Evolutionary conservation across 1,140 invertebrate genomes (phyloP).

Genomic region (Drosophila lacertosa): DNA sequence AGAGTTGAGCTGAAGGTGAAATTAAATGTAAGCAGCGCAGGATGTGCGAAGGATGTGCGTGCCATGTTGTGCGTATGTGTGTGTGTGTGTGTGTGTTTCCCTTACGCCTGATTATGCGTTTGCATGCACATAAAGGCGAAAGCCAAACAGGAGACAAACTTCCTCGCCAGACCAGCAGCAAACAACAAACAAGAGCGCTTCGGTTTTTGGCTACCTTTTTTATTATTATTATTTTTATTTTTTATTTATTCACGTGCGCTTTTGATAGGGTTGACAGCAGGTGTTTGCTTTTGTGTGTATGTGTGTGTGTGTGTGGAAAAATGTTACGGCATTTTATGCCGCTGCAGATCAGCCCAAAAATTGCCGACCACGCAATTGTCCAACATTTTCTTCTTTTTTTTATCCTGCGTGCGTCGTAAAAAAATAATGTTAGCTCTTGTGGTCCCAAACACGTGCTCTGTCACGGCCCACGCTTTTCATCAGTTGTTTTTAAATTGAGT

Average conservation of each 20-base stretch:
- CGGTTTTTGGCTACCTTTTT: conserved; percentile 56
- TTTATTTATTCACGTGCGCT: conserved; percentile 72
- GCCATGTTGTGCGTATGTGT: conserved; percentile 19
- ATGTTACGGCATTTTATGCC: conserved; percentile 71
- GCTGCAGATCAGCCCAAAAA: conserved; percentile 65
- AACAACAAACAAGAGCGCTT: conserved; percentile 17
- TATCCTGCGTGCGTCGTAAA: conserved; percentile 71
- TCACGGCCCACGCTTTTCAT: neutral
- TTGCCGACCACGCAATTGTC: conserved; percentile 29
- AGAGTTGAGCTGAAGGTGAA: conserved; percentile 63
- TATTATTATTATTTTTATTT: conserved; percentile 52
- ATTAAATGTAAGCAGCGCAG: conserved; percentile 76
- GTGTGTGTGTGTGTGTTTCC: conserved; percentile 35
- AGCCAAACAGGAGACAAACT: conserved; percentile 78
- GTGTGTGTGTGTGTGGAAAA: conserved; percentile 42
- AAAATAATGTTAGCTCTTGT: conserved; percentile 50
- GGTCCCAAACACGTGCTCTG: neutral
- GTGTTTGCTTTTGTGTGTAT: conserved; percentile 46
- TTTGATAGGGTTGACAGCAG: conserved; percentile 70
- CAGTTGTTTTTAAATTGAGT: neutral
- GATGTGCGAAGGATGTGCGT: conserved; percentile 50
- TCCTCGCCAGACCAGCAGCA: conserved; percentile 41
- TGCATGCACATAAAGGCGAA: conserved; percentile 79
- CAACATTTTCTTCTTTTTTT: too few relatives aligned
- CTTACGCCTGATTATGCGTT: conserved; percentile 80